Conservation (phyloP, 2,113 vertebrate species). For the Leucopsar rothschildi region DNA sequence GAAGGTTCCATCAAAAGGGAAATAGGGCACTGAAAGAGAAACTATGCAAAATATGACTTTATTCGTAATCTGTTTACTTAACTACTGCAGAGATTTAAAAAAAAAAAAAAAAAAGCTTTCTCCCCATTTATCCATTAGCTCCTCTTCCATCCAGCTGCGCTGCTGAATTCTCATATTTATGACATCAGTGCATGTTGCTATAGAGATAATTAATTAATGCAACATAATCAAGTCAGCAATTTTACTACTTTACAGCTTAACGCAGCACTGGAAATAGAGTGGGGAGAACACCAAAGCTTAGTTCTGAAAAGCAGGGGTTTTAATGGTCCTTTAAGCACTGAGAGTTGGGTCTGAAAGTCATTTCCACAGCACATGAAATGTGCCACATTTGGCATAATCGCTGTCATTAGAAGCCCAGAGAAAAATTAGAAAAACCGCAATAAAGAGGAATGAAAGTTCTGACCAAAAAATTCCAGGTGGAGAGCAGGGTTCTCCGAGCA, state of each 20-base stretch:
- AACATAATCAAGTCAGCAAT: slow-evolving; percentile 40
- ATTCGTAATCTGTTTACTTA: background rate
- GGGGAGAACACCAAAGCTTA: background rate
- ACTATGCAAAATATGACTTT: background rate
- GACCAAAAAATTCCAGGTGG: background rate
- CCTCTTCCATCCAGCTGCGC: background rate
- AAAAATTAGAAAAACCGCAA: background rate
- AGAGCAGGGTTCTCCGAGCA: background rate
- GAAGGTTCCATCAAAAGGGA: background rate
- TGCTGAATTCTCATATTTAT: background rate
- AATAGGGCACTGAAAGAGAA: background rate
- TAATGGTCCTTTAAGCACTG: background rate
- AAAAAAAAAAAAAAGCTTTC: background rate
- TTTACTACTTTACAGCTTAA: slow-evolving; percentile 24
- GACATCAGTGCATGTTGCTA: slow-evolving; percentile 9
- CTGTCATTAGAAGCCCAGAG: background rate
- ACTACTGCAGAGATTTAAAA: background rate
- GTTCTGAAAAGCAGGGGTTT: background rate
- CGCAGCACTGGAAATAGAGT: background rate
- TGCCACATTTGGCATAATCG: background rate
- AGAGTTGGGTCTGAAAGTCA: background rate
- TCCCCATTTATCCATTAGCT: background rate
- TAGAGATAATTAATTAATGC: slow-evolving; percentile 52
- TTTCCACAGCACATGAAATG: background rate
- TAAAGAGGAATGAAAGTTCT: background rate